Conservation (phyloP, 2,888 invertebrate genomes). For the Caenorhabditis sp. region DNA sequence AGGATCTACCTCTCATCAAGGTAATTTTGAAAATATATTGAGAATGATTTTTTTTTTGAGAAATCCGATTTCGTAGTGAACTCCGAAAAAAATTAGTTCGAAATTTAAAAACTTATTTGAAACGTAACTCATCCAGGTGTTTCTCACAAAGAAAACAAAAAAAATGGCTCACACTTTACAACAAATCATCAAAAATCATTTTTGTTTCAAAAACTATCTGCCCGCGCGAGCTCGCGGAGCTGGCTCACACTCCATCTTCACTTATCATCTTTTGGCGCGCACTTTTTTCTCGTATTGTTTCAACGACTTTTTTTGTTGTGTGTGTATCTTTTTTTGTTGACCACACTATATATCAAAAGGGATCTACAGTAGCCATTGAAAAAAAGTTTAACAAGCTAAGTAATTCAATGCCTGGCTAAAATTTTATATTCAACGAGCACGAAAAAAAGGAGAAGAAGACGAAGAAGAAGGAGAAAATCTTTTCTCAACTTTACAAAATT, state of each 20-base stretch:
- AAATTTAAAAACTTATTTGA: too few relatives aligned
- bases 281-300: neutral
- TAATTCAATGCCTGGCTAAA: neutral
- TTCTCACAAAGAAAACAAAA: too few relatives aligned
- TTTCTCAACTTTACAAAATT: neutral
- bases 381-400: neutral
- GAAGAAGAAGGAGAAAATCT: neutral
- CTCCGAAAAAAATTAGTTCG: too few relatives aligned
- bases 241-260: neutral
- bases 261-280: neutral
- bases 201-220: neutral
- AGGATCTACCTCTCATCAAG: too few relatives aligned
- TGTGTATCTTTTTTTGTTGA: too few relatives aligned
- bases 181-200: neutral
- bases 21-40: too few relatives aligned
- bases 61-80: too few relatives aligned
- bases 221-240: neutral
- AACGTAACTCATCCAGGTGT: too few relatives aligned
- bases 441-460: neutral
- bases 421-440: neutral
- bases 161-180: neutral
- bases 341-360: neutral
- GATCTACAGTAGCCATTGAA: neutral
- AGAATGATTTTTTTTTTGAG: too few relatives aligned
- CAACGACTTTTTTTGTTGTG: too few relatives aligned